Evolutionary conservation across 2,797 vertebrate genomes (phyloP), one percentile per base, ranked within the genome.

Genomic region (Artibeus jamaicensis): DNA sequence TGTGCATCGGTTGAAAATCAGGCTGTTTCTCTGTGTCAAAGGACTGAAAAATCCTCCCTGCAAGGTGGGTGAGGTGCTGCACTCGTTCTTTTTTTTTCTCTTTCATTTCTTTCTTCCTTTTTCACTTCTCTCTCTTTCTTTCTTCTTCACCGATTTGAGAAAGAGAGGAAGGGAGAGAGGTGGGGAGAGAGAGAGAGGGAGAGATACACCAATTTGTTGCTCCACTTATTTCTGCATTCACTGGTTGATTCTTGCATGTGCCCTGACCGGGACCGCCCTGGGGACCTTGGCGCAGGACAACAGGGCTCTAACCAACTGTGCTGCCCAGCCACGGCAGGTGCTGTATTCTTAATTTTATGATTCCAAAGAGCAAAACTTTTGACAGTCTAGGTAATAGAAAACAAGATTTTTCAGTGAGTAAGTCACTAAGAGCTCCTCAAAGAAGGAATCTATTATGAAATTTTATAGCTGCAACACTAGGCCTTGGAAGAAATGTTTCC

Each of bases 301-400:
- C 62, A 16, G 1, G 5, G 29, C 15, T 65, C 62, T 65, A 65
- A 65, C 62, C 62, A 32, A 65, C 59, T 18, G 14, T 29, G 1
- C 32, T 65, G 29, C 62, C 59, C 15, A 18, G 32, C 32, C 14
- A 16, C 5, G 62, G 62, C 62, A 50, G 2, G 37, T 10, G 15
- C 48, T 92, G 65, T 57, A 15, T 70, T 92, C 19, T 78, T 74
- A 22, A 68, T 87, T 53, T 53, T 70, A 22, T 7, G 32, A 93
- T 87, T 93, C 92, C 73, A 90, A 87, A 92, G 46, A 86, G 53
- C 48, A 84, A 59, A 53, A 5, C 68, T 88, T 92, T 26, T 39
- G 18, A 77, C 34, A 9, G 32, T 77, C 48, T 86, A 46, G 18
- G 65, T 90, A 68, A 79, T 83, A 82, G 22, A 86, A 91, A 96